phyloP scores from a whole-genome alignment of 2,888 invertebrate species.

The Caenorhabditis virilis region DNA sequence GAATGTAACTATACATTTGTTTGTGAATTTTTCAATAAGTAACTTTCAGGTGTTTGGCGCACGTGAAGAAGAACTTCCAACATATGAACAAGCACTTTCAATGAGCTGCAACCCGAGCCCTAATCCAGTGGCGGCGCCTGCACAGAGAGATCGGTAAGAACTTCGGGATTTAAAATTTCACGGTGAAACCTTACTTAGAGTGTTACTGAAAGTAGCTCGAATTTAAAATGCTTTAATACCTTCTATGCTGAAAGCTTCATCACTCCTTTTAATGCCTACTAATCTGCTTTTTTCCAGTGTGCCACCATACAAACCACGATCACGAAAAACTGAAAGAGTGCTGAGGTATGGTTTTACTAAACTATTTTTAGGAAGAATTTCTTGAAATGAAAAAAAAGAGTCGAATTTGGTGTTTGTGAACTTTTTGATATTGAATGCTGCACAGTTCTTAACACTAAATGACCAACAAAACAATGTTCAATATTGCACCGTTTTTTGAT shows the following conservation, averaged over 20 bases:
- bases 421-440: not conserved
- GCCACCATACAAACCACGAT: conserved; percentile 45
- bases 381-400: not conserved
- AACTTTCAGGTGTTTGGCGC: conserved; percentile 29
- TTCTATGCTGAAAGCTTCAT: too few species aligned
- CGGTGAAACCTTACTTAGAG: not conserved
- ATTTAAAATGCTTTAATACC: conserved; percentile 9
- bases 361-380: not conserved
- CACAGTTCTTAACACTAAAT: not conserved
- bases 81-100: conserved; percentile 50
- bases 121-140: conserved; percentile 17
- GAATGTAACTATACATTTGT: conserved; percentile 18
- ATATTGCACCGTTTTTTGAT: too few species aligned
- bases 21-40: not conserved
- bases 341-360: conserved; percentile 36
- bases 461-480: not conserved
- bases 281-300: conserved; percentile 26
- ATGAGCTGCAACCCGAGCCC: conserved; percentile 46
- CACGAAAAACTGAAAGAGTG: conserved; percentile 42
- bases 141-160: conserved; percentile 25
- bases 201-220: not conserved
- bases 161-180: not conserved
- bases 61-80: conserved; percentile 43
- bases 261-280: conserved; percentile 24
- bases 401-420: not conserved